Conservation (phyloP, 2,113 vertebrate genomes). For the Ginglymostoma cirratum region DNA sequence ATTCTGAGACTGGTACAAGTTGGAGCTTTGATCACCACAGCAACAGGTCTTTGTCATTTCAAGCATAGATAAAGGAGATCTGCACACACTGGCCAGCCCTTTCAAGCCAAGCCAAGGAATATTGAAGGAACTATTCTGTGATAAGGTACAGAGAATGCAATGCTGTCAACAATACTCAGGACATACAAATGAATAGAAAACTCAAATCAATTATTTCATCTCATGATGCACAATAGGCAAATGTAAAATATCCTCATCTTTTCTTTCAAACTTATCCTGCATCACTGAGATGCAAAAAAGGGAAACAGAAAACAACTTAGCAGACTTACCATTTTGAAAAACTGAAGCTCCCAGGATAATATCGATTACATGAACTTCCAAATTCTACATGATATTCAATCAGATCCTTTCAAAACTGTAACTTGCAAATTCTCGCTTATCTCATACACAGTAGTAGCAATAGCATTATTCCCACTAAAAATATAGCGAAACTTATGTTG, state of each 20-base stretch:
- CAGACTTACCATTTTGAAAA: background rate
- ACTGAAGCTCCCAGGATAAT: background rate
- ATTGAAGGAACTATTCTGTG: slow-evolving; percentile 74
- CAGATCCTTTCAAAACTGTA: background rate
- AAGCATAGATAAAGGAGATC: slow-evolving; percentile 74
- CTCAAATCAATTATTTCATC: background rate
- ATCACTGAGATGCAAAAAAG: no score
- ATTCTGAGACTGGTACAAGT: slow-evolving; percentile 74
- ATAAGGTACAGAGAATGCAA: slow-evolving; percentile 35
- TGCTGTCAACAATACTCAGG: background rate
- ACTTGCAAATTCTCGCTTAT: background rate
- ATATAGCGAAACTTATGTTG: background rate
- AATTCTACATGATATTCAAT: background rate
- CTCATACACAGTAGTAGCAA: background rate
- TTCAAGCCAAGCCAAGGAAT: slow-evolving; percentile 86
- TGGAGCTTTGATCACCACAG: slow-evolving; percentile 52
- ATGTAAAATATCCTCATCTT: background rate
- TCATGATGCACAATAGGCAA: background rate
- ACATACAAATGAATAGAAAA: background rate
- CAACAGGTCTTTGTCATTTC: slow-evolving; percentile 76
- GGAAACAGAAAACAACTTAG: background rate
- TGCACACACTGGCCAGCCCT: slow-evolving; percentile 64
- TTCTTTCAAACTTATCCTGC: background rate
- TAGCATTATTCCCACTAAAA: background rate
- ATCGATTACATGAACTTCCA: background rate